phyloP scores from a whole-genome alignment of 2,888 invertebrate species.

The Eurois occulta region DNA sequence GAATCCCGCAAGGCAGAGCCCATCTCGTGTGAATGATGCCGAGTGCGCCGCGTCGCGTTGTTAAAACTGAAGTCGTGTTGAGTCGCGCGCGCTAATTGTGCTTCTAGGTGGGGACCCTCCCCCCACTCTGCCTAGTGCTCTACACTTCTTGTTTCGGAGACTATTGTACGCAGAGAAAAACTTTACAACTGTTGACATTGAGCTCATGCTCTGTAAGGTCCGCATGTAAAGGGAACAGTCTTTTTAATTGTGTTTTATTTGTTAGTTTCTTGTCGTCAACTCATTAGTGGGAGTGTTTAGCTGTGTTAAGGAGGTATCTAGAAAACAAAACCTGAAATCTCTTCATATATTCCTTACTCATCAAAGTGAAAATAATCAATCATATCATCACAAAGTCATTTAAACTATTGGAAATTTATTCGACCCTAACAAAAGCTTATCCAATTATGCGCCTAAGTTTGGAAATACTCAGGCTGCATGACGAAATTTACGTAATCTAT shows the following conservation, averaged over 20 bases:
- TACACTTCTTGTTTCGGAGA: conserved; percentile 83
- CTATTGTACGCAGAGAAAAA: conserved; percentile 81
- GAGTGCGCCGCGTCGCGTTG: conserved; percentile 86
- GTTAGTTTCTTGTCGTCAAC: conserved; percentile 46
- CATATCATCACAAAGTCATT: not conserved
- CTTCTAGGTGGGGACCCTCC: conserved; percentile 78
- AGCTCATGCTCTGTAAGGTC: conserved; percentile 71
- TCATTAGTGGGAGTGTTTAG: conserved; percentile 40
- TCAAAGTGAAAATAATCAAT: not conserved
- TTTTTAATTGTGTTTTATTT: conserved; percentile 57
- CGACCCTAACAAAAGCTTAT: not conserved
- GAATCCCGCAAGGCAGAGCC: conserved; percentile 77
- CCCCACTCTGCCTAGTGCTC: conserved; percentile 77
- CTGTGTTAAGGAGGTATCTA: not conserved
- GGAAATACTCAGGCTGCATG: not conserved
- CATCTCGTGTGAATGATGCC: conserved; percentile 86
- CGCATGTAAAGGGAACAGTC: conserved; percentile 45
- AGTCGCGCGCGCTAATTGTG: conserved; percentile 90
- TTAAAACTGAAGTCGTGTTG: conserved; percentile 90
- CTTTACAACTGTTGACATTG: conserved; percentile 87
- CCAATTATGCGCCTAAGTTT: not conserved
- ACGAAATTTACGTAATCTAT: conserved; percentile 22
- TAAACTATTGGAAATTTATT: not conserved
- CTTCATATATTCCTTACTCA: not conserved
- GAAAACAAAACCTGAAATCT: not conserved